A percentile compares a stretch with the other conserved stretches of the same genome.
These are phyloP conservation scores for Podargus strigoides DNA, from an alignment of 2,797 vertebrate species.

Conservation along the genomic window DNA sequence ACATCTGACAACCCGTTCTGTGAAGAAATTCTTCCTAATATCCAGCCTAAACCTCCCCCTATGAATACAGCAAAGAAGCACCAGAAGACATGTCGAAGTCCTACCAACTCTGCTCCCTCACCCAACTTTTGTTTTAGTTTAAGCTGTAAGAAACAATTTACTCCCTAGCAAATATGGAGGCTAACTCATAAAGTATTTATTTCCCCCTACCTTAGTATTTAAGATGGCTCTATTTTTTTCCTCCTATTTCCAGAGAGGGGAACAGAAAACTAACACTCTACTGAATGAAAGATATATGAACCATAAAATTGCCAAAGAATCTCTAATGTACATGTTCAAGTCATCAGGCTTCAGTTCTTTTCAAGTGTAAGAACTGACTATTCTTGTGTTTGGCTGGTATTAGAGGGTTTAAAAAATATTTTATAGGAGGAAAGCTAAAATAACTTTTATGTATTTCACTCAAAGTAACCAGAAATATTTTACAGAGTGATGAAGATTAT, in stretches of 20 bases:
- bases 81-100: not conserved
- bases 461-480: not conserved
- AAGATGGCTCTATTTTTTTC: not conserved
- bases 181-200: slow-evolving; percentile 5
- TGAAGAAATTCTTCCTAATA: too few relatives aligned
- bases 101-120: not conserved
- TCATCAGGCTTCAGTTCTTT: not conserved
- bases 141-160: slow-evolving; percentile 22
- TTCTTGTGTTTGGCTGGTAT: not conserved
- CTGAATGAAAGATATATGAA: slow-evolving; percentile 41
- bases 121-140: slow-evolving; percentile 3
- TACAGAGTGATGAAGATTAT: not conserved
- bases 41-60: too few relatives aligned
- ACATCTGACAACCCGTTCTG: too few relatives aligned
- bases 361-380: not conserved
- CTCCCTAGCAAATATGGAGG: not conserved
- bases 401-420: not conserved
- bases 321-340: not conserved
- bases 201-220: not conserved
- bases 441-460: not conserved
- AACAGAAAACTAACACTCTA: not conserved
- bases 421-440: not conserved
- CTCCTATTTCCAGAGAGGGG: not conserved
- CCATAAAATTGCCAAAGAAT: not conserved
- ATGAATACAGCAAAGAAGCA: not conserved